These are phyloP conservation scores for Brachymystax lenok DNA, from an alignment of 2,797 vertebrate species.

Conservation along the genomic window DNA sequence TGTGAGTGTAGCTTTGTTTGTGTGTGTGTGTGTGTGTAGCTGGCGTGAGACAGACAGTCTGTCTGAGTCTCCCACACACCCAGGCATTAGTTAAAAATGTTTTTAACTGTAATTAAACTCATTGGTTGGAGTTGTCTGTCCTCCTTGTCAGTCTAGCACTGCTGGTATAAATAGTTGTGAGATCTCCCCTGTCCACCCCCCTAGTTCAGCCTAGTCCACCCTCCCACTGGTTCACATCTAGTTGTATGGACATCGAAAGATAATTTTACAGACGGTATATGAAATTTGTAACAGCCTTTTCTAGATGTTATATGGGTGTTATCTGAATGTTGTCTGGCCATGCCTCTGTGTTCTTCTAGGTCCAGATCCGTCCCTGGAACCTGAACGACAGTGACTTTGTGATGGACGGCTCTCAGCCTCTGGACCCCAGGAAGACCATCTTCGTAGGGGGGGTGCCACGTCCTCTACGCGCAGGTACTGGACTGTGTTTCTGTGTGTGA, in stretches of 20 bases:
- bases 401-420: conserved; percentile 98
- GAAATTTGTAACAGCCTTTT: not conserved
- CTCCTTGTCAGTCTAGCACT: not conserved
- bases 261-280: not conserved
- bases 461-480: conserved; percentile 92
- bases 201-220: too few relatives aligned
- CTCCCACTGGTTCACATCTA: too few relatives aligned
- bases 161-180: not conserved
- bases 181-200: not conserved
- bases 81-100: not conserved
- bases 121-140: not conserved
- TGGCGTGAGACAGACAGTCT: not conserved
- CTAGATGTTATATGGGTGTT: not conserved
- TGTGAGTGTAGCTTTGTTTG: conserved; percentile 73
- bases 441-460: conserved; percentile 99
- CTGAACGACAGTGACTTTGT: conserved; percentile 99
- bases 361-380: conserved; percentile 99
- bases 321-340: not conserved
- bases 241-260: too few relatives aligned
- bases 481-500: not conserved
- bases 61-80: not conserved
- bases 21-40: too few relatives aligned
- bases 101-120: not conserved
- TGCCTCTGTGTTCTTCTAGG: conserved; percentile 68
- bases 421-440: conserved; percentile 98